These are phyloP conservation scores for Apamea monoglypha DNA, from an alignment of 2,888 invertebrate genomes.

Conservation along the genomic window DNA sequence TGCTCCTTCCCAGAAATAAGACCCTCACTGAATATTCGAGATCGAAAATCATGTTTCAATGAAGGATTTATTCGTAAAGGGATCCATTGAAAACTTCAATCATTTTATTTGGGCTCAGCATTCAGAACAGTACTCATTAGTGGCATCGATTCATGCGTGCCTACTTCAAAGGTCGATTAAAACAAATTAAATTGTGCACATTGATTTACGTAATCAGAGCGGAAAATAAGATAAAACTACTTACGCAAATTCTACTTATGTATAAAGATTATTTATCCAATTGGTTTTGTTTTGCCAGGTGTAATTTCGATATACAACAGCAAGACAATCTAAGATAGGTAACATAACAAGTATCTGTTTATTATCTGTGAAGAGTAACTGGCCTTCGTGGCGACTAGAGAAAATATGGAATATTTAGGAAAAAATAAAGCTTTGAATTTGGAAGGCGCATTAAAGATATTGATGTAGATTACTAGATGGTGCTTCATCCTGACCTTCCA, in stretches of 20 bases:
- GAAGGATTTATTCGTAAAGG: not conserved
- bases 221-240: slow-evolving; percentile 47
- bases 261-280: slow-evolving; percentile 21
- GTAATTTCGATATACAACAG: not conserved
- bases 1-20: not conserved
- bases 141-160: slow-evolving; percentile 23
- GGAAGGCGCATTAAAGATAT: not conserved
- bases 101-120: not conserved
- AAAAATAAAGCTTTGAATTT: not conserved
- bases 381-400: no score
- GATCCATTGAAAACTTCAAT: slow-evolving; percentile 11
- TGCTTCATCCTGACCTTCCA: not conserved
- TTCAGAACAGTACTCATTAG: slow-evolving; percentile 5
- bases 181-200: slow-evolving; percentile 36
- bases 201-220: slow-evolving; percentile 49
- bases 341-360: not conserved
- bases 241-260: slow-evolving; percentile 28
- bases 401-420: not conserved
- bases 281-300: slow-evolving; percentile 19
- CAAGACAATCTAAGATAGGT: not conserved
- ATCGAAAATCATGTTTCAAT: not conserved
- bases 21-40: not conserved
- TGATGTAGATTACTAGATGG: not conserved
- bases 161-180: slow-evolving; percentile 20
- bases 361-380: slow-evolving; percentile 3